Conservation (phyloP, 2,797 vertebrate species). For the Fistularia commersonii region DNA sequence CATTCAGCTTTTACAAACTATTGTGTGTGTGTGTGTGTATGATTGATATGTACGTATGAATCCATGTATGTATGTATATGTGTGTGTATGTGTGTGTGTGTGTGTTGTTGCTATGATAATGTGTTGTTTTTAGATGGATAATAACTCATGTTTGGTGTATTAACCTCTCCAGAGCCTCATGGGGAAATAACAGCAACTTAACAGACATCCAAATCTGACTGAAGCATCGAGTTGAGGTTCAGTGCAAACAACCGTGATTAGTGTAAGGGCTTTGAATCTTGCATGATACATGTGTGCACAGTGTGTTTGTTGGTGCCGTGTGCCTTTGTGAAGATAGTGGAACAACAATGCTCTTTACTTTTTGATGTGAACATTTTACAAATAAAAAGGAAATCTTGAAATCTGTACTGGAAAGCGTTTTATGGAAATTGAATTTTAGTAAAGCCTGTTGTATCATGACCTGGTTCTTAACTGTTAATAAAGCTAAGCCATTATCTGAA, state of each 20-base stretch:
- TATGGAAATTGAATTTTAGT: slow-evolving; percentile 1
- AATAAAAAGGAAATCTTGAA: slow-evolving; percentile 64
- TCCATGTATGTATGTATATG: slow-evolving; percentile 8
- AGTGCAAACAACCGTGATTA: slow-evolving; percentile 52
- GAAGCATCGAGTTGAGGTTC: slow-evolving; percentile 16
- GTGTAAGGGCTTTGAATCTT: slow-evolving; percentile 69
- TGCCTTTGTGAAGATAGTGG: slow-evolving; percentile 63
- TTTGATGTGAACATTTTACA: slow-evolving; percentile 68
- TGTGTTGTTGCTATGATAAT: slow-evolving; percentile 27
- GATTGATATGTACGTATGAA: background rate
- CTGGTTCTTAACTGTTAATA: too few relatives aligned
- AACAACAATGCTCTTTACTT: slow-evolving; percentile 57
- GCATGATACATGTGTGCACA: slow-evolving; percentile 76
- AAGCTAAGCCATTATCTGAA: too few relatives aligned
- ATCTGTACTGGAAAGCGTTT: slow-evolving; percentile 7
- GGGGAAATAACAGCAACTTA: slow-evolving; percentile 18
- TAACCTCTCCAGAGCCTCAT: slow-evolving; percentile 42
- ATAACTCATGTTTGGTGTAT: slow-evolving; percentile 58
- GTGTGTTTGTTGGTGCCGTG: slow-evolving; percentile 63
- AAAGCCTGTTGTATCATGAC: too few relatives aligned
- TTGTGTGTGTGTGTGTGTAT: slow-evolving; percentile 21
- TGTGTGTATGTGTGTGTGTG: slow-evolving; percentile 12
- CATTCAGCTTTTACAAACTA: slow-evolving; percentile 57
- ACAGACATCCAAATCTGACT: slow-evolving; percentile 19
- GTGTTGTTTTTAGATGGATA: slow-evolving; percentile 51